These are phyloP conservation scores for Oryzias melastigma DNA, from an alignment of 2,113 vertebrate genomes.

Conservation along the genomic window DNA sequence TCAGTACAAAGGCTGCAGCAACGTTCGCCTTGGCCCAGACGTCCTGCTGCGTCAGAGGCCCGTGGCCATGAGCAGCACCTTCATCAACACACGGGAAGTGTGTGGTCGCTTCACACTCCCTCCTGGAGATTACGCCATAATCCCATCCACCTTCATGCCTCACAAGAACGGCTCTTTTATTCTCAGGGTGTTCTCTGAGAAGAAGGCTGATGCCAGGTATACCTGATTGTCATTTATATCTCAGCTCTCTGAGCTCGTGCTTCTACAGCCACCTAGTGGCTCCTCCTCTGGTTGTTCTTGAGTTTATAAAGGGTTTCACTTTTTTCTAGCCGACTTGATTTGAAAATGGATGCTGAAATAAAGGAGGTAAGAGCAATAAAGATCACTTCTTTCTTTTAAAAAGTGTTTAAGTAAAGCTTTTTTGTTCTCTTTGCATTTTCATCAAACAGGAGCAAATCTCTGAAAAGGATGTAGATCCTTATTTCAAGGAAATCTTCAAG, in stretches of 20 bases:
- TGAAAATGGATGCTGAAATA: constrained; percentile 42
- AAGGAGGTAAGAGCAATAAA: constrained; percentile 49
- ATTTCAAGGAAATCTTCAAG: constrained; percentile 56
- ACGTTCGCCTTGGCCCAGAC: constrained; percentile 70
- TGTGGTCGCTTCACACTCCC: constrained; percentile 78
- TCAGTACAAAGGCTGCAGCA: constrained; percentile 69
- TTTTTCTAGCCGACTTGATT: constrained; percentile 49
- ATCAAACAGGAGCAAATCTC: constrained; percentile 41
- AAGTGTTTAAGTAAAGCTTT: not conserved
- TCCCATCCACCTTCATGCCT: constrained; percentile 86
- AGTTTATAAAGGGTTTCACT: not conserved
- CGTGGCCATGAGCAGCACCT: constrained; percentile 66
- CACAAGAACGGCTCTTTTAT: constrained; percentile 83
- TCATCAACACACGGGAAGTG: constrained; percentile 82
- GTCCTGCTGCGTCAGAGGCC: constrained; percentile 75
- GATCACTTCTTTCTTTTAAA: not conserved
- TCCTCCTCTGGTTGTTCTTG: not conserved
- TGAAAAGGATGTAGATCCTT: constrained; percentile 60
- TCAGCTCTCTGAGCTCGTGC: too few relatives aligned
- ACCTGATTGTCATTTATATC: not conserved
- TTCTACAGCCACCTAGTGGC: constrained; percentile 20
- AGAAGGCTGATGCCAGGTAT: constrained; percentile 70
- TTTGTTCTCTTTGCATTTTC: not conserved
- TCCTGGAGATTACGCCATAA: constrained; percentile 81
- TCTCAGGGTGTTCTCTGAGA: constrained; percentile 86